Evolutionary conservation across 2,888 invertebrate species (phyloP).

Genomic region (Phengaris arion): DNA sequence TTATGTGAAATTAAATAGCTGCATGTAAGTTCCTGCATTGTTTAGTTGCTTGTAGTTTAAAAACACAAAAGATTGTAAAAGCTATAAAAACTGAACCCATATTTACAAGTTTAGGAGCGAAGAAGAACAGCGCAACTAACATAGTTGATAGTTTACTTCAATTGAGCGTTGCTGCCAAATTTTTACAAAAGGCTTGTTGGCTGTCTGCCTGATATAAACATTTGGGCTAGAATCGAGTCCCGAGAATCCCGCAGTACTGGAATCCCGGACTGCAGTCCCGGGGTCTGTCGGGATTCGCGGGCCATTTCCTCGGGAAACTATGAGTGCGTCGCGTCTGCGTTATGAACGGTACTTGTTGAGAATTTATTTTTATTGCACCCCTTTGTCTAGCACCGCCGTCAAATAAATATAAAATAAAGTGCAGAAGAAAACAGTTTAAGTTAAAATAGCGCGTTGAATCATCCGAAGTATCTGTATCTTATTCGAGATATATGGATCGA

Average conservation of each 20-base stretch:
- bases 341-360: constrained; percentile 27
- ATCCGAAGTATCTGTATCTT: background rate
- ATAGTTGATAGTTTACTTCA: constrained; percentile 15
- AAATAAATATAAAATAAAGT: constrained; percentile 26
- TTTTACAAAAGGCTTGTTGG: constrained; percentile 26
- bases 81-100: constrained; percentile 12
- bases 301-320: constrained; percentile 61
- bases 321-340: constrained; percentile 44
- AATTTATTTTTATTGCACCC: constrained; percentile 28
- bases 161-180: constrained; percentile 23
- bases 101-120: background rate
- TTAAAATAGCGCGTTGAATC: constrained; percentile 9
- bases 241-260: background rate
- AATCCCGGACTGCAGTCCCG: constrained; percentile 1
- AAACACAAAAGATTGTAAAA: background rate
- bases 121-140: constrained; percentile 19
- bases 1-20: too few species aligned
- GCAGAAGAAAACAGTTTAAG: constrained; percentile 18
- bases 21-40: too few species aligned
- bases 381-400: constrained; percentile 21
- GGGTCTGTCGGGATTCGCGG: constrained; percentile 36
- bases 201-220: constrained; percentile 26
- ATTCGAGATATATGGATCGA: constrained; percentile 6
- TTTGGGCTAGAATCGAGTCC: background rate
- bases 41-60: background rate